Evolutionary conservation across 2,797 vertebrate genomes (phyloP).

Genomic region (Columba guinea): DNA sequence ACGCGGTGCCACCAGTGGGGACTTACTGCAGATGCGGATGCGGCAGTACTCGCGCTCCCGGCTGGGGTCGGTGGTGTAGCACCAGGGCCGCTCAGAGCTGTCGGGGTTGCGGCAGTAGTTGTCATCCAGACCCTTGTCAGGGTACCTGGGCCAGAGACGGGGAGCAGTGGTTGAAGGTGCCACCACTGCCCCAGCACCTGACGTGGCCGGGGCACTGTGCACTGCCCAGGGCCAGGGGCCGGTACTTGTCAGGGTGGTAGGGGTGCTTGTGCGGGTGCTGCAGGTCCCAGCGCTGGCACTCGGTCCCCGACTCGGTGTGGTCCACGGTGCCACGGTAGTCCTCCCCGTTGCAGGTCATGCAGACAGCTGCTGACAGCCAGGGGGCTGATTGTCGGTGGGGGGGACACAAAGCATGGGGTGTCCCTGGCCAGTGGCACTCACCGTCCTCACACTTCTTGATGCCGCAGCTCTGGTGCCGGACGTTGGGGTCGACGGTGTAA

Average conservation of each 20-base stretch:
- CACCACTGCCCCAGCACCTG: background rate
- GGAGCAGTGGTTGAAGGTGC: background rate
- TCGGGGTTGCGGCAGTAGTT: constrained; percentile 98
- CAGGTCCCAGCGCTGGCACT: constrained; percentile 98
- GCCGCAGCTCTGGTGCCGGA: constrained; percentile 88
- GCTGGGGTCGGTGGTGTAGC: constrained; percentile 87
- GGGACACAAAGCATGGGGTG: accelerated
- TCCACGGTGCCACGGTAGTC: constrained; percentile 91
- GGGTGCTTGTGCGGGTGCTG: constrained; percentile 92
- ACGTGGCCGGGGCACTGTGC: accelerated
- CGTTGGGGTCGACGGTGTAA: constrained; percentile 85
- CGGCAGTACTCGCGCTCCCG: constrained; percentile 87
- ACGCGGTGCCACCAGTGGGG: accelerated
- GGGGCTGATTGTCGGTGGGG: too few species aligned
- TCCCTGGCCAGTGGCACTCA: constrained; percentile 40
- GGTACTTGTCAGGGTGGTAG: constrained; percentile 91
- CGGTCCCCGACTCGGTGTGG: constrained; percentile 83
- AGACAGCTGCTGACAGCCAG: constrained; percentile 77
- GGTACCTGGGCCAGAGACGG: constrained; percentile 79
- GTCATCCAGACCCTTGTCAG: constrained; percentile 91
- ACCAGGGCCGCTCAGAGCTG: constrained; percentile 93
- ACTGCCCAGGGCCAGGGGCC: background rate
- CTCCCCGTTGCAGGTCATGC: constrained; percentile 92
- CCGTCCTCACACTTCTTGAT: constrained; percentile 92
- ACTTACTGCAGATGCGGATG: constrained; percentile 89